A percentile compares a stretch with the other conserved stretches of the same genome.
Evolutionary conservation across 2,888 invertebrate species (phyloP).

Genomic region (Endotricha flammealis): DNA sequence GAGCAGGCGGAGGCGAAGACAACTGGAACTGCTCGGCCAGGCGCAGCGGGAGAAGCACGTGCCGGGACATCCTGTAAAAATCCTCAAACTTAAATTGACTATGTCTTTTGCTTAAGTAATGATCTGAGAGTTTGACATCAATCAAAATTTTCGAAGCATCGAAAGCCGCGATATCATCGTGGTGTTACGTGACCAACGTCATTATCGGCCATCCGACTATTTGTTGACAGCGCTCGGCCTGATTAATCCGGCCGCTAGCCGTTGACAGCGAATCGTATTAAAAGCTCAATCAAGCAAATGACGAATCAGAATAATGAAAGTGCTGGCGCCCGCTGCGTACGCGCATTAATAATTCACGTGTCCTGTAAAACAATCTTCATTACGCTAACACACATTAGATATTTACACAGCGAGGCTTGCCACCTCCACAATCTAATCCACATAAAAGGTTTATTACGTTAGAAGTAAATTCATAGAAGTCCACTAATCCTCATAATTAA

Average conservation of each 20-base stretch:
- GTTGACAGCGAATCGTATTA: slow-evolving; percentile 73
- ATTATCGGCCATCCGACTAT: slow-evolving; percentile 53
- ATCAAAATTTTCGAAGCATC: slow-evolving; percentile 26
- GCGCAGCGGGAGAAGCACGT: slow-evolving; percentile 60
- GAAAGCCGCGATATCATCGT: slow-evolving; percentile 51
- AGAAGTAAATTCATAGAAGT: slow-evolving; percentile 27
- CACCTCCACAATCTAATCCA: slow-evolving; percentile 27
- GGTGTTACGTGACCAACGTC: slow-evolving; percentile 62
- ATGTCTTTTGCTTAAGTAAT: background rate
- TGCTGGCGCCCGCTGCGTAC: slow-evolving; percentile 63
- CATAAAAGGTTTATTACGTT: slow-evolving; percentile 37
- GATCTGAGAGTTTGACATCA: background rate
- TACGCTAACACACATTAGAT: slow-evolving; percentile 68
- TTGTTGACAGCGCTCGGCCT: slow-evolving; percentile 62
- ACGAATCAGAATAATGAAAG: slow-evolving; percentile 76
- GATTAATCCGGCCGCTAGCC: slow-evolving; percentile 64
- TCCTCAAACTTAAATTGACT: background rate
- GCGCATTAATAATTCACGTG: slow-evolving; percentile 76
- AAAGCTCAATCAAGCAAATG: slow-evolving; percentile 78
- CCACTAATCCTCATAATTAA: slow-evolving; percentile 7
- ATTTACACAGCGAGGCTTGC: slow-evolving; percentile 41
- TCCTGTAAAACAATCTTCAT: slow-evolving; percentile 74
- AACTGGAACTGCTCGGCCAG: slow-evolving; percentile 70
- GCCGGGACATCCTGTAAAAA: slow-evolving; percentile 59
- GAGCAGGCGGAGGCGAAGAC: slow-evolving; percentile 52